Percentiles rank a stretch among this genome's conserved stretches.
Conservation (phyloP, 2,888 invertebrate species). For the Uloborus plumipes region DNA sequence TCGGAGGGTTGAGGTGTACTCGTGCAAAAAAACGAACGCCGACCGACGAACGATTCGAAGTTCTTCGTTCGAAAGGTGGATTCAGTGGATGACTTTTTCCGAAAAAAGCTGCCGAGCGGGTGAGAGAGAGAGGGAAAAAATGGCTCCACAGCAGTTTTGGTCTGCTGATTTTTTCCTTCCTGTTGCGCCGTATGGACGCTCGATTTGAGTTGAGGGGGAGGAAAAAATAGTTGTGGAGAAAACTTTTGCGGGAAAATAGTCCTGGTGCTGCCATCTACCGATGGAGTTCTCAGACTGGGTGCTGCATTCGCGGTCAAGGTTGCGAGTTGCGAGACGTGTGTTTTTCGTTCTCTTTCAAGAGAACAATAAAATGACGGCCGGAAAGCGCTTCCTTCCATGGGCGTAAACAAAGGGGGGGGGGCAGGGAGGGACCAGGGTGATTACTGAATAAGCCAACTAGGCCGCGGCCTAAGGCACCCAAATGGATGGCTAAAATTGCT, state of each 20-base stretch:
- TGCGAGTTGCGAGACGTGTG: not conserved
- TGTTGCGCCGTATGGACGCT: not conserved
- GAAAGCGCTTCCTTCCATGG: too few relatives aligned
- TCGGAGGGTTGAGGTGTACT: not conserved
- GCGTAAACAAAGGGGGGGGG: too few relatives aligned
- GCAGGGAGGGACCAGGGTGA: too few relatives aligned
- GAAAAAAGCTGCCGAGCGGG: constrained; percentile 45
- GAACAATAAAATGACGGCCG: too few relatives aligned
- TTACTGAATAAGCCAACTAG: too few relatives aligned
- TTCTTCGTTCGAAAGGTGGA: not conserved
- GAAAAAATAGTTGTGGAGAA: not conserved
- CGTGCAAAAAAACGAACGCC: constrained; percentile 3
- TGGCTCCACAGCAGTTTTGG: constrained; percentile 34
- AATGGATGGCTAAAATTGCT: too few relatives aligned
- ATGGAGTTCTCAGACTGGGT: not conserved
- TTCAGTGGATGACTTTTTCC: not conserved
- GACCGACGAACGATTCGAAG: not conserved
- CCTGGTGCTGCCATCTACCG: constrained; percentile 56
- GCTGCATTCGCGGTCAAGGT: not conserved
- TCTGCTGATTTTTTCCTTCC: constrained; percentile 41
- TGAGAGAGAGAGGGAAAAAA: constrained; percentile 36
- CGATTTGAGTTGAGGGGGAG: constrained; percentile 1
- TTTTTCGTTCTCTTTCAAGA: too few relatives aligned
- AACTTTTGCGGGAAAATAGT: constrained; percentile 18
- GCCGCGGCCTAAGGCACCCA: too few relatives aligned